phyloP scores from a whole-genome alignment of 2,113 vertebrate species.

The Malurus cyaneus region DNA sequence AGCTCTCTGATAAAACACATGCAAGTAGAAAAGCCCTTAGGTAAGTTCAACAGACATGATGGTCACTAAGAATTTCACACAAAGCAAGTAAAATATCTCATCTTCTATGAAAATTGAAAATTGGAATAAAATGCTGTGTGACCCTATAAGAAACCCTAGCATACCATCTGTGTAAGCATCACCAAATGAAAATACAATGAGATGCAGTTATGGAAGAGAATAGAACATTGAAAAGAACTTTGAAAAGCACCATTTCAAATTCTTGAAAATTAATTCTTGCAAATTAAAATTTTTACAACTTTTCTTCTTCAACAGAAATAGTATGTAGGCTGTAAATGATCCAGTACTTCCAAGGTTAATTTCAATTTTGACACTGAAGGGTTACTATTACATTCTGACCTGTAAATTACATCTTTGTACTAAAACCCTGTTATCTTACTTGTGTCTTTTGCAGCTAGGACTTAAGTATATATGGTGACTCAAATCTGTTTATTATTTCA shows the following conservation, averaged over 20 bases:
- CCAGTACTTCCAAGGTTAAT: slow-evolving; percentile 80
- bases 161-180: background rate
- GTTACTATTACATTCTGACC: slow-evolving; percentile 85
- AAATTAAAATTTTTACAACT: background rate
- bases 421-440: slow-evolving; percentile 84
- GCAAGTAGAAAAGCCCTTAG: background rate
- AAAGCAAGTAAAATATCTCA: background rate
- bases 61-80: background rate
- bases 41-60: background rate
- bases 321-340: slow-evolving; percentile 73
- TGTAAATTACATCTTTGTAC: slow-evolving; percentile 82
- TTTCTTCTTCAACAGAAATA: slow-evolving; percentile 10
- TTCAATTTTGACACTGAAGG: slow-evolving; percentile 84
- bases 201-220: background rate
- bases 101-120: background rate
- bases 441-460: slow-evolving; percentile 76
- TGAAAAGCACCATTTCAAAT: background rate
- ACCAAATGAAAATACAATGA: background rate
- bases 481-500: slow-evolving; percentile 87
- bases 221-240: background rate
- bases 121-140: background rate
- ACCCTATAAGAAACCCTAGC: background rate
- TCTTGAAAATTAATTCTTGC: background rate
- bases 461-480: slow-evolving; percentile 78
- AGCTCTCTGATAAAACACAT: background rate